Percentiles rank a stretch among this genome's conserved stretches.
These are phyloP conservation scores for Ennomos erosarius DNA, from an alignment of 2,888 invertebrate species.

Conservation along the genomic window DNA sequence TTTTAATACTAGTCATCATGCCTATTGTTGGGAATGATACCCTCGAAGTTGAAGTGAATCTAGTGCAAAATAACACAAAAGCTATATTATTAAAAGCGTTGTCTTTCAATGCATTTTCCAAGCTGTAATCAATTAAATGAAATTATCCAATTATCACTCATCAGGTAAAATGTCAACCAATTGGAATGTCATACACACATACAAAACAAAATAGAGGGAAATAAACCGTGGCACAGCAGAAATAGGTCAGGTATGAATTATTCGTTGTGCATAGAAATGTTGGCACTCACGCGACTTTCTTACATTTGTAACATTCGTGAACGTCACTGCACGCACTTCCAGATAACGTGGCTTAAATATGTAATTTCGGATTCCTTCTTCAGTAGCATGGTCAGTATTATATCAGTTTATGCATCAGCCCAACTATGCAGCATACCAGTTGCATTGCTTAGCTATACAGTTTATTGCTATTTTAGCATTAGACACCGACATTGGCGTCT, in stretches of 20 bases:
- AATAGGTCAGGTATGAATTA: conserved; percentile 31
- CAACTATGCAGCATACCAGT: too few species aligned
- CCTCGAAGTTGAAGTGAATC: too few species aligned
- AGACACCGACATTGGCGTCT: too few species aligned
- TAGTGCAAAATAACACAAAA: too few species aligned
- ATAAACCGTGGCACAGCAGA: conserved; percentile 8
- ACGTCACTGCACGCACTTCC: conserved; percentile 30
- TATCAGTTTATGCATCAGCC: neutral
- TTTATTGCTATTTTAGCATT: too few species aligned
- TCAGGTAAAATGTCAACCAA: too few species aligned
- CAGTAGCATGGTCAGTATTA: neutral
- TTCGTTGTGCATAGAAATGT: conserved; percentile 23
- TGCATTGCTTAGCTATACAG: too few species aligned
- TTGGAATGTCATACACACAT: too few species aligned
- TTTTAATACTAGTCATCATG: too few species aligned
- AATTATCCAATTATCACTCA: too few species aligned
- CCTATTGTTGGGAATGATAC: too few species aligned
- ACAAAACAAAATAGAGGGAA: conserved; percentile 20
- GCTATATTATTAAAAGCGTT: too few species aligned
- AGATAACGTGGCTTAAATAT: conserved; percentile 1
- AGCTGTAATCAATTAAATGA: neutral
- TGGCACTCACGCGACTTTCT: conserved; percentile 21
- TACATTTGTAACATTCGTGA: conserved; percentile 25
- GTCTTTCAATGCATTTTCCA: neutral
- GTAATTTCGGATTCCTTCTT: neutral